Percentiles rank a stretch among this genome's conserved stretches.
Evolutionary conservation across 2,797 vertebrate genomes (phyloP).

Genomic region (Percopsis omiscomaycus): DNA sequence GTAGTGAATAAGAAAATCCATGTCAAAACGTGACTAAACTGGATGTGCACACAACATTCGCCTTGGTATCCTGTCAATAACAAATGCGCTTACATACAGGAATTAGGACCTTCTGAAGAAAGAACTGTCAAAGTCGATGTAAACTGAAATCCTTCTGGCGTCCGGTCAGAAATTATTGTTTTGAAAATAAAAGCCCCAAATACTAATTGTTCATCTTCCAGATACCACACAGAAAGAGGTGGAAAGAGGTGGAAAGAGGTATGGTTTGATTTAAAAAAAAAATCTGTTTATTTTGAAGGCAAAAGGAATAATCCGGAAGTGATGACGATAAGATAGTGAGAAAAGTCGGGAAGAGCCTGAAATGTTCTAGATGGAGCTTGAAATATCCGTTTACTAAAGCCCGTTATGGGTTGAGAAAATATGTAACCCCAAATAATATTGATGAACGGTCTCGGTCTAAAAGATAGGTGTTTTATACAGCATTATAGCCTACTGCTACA

Average conservation of each 20-base stretch:
- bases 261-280: neutral
- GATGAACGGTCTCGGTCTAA: too few species aligned
- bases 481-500: too few species aligned
- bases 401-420: neutral
- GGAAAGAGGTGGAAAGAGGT: neutral
- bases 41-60: neutral
- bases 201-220: neutral
- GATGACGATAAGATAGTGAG: rapidly evolving
- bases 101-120: neutral
- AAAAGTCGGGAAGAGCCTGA: slow-evolving; percentile 58
- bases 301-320: slow-evolving; percentile 21
- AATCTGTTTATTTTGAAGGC: slow-evolving; percentile 42
- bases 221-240: too few species aligned
- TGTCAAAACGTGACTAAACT: neutral
- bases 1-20: neutral
- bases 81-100: slow-evolving; percentile 36
- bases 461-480: too few species aligned
- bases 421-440: too few species aligned
- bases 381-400: neutral
- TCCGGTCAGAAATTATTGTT: slow-evolving; percentile 11
- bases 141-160: rapidly evolving
- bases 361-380: slow-evolving; percentile 49
- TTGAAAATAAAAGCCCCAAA: slow-evolving; percentile 28
- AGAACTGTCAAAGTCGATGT: rapidly evolving
- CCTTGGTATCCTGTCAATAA: slow-evolving; percentile 47